Evolutionary conservation across 2,113 vertebrate genomes (phyloP), one percentile per base, ranked within the genome.

Genomic region (Paramormyrops kingsleyae): DNA sequence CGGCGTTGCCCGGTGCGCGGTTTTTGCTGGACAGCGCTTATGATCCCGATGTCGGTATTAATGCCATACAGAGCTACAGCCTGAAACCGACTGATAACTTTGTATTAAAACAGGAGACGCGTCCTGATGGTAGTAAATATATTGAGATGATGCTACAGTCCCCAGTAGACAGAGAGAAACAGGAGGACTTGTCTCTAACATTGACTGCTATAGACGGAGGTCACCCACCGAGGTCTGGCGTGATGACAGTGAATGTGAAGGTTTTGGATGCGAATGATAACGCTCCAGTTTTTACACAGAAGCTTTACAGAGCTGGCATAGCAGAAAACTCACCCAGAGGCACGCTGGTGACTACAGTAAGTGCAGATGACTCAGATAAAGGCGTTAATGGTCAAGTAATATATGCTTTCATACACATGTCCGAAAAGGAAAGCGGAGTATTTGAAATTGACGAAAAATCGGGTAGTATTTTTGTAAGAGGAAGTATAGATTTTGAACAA

Each of bases 131-230:
- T 74, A 90, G 66, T 39, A 92, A 89, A 5, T 91, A 92, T 90
- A 84, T 91, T 52, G 90, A 93, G 24, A 90, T 94, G 80, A 50
- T 93, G 53, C 66, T 93, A 53, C 56, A 59, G 21, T 59, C 56
- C 56, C 21, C 56, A 0, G 21, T 59, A 24, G 56, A 59, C 6
- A 59, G 56, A 59, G 56, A 59, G 19, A 59, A 59, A 59, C 56
- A 59, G 21, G 56, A 59, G 56, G 56, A 59, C 1, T 24, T 59
- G 56, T 24, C 89, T 42, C 56, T 94, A 49, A 24, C 93, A 1
- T 92, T 96, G 70, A 95, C 93, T 0, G 95, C 94, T 4, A 92
- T 91, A 1, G 95, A 94, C 44, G 94, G 95, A 3, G 95, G 95
- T 4, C 91, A 87, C 49, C 95, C 95, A 24, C 89, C 56, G 21